Base-by-base conservation (phyloP, 2,888 invertebrate genomes). In the Acrobasis consociella region DNA sequence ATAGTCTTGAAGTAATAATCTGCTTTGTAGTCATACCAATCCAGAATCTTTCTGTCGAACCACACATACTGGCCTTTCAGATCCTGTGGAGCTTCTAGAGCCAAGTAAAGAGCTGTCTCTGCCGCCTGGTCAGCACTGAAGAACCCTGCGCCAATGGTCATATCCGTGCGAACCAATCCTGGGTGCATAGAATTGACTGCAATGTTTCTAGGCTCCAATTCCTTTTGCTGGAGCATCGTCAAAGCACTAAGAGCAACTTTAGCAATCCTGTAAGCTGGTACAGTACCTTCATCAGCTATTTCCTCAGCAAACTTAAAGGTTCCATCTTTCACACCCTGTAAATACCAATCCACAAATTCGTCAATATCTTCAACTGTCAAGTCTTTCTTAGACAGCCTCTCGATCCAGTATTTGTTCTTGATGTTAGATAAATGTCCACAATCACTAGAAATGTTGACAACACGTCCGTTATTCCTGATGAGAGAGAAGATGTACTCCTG, bases 151-250 rank as follows among this genome's bases (percentile, higher is more conserved):
- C 94, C 93, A 37, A 87, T 89, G 0, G 94, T 94, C 96, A 97
- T 95, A 72, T 96, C 96, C 0, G 97, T 97, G 64, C 93, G 93
- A 0, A 97, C 96, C 70, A 95, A 94, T 0, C 97, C 97, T 9
- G 96, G 97, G 80, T 95, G 95, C 74, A 95, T 93, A 10, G 94
- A 87, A 80, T 96, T 96, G 0, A 90, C 80, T 0, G 73, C 70
- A 49, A 96, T 93, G 65, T 95, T 94, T 62, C 93, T 93, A 0
- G 90, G 88, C 11, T 80, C 79, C 17, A 96, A 89, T 50, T 91
- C 84, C 39, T 88, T 85, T 72, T 96, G 96, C 69, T 96, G 96
- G 55, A 96, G 82, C 42, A 93, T 84, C 0, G 95, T 94, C 61
- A 96, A 74, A 1, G 96, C 95, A 62, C 94, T 94, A 2, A 96